Percentiles rank a stretch among this genome's conserved stretches.
These are phyloP conservation scores for Priocnemis perturbator DNA, from an alignment of 2,888 invertebrate species.

Conservation along the genomic window DNA sequence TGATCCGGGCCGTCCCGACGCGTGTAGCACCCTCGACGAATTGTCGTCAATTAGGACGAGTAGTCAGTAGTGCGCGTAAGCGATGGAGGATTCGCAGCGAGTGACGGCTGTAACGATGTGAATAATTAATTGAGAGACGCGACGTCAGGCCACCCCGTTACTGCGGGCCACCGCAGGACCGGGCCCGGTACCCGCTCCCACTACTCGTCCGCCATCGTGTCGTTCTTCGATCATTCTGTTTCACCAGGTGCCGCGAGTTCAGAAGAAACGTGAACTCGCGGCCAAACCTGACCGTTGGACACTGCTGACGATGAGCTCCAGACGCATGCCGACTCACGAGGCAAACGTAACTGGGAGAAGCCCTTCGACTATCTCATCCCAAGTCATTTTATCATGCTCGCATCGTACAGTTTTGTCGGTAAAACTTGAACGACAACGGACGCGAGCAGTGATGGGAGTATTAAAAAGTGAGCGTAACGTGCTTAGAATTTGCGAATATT, in stretches of 20 bases:
- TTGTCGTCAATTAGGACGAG: too few relatives aligned
- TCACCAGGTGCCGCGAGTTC: background rate
- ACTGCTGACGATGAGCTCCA: too few relatives aligned
- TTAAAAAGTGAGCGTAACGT: too few relatives aligned
- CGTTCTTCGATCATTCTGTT: background rate
- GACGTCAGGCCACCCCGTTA: constrained; percentile 75
- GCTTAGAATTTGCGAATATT: too few relatives aligned
- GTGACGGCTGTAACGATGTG: constrained; percentile 62
- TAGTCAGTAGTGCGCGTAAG: constrained; percentile 12
- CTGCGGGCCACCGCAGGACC: constrained; percentile 73
- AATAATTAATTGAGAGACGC: constrained; percentile 66
- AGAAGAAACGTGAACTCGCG: background rate
- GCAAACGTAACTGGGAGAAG: too few relatives aligned
- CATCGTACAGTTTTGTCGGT: too few relatives aligned
- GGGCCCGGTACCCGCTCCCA: constrained; percentile 70
- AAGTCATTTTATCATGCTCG: too few relatives aligned
- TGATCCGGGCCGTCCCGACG: background rate
- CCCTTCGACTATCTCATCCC: too few relatives aligned
- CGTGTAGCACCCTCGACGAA: background rate
- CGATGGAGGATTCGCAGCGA: constrained; percentile 43
- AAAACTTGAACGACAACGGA: too few relatives aligned
- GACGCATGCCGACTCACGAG: too few relatives aligned
- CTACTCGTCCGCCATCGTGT: constrained; percentile 13
- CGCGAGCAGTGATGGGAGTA: too few relatives aligned
- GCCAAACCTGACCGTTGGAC: too few relatives aligned